Base-by-base conservation (phyloP, 2,797 vertebrate genomes). In the Aldrovandia affinis region DNA sequence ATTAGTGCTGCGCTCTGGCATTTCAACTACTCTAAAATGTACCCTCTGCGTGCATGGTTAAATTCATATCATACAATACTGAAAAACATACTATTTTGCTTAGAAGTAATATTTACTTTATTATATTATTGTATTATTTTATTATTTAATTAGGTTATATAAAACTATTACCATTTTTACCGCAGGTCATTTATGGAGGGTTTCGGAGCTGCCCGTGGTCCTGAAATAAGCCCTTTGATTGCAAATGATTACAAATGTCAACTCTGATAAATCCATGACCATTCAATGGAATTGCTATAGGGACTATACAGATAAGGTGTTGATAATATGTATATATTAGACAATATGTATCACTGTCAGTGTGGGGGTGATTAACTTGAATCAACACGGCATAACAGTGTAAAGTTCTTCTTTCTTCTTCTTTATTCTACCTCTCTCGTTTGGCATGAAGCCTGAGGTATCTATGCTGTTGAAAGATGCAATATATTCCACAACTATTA, bases 11-110 rank as follows among this genome's bases (percentile, higher is more conserved):
- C 36, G 57, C 30, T 83, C 30, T 61, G 70, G 12, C 33, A 47
- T 83, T 63, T 54, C 36, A 65, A 28, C n/a, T 25, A 25, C 47
- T 30, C 28, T 59, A 65, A 30, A 80, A n/a, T 52, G 25, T 84
- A 81, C 25, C 86, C 82, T 85, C 68, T 88, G 50, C 86, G 86
- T 86, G 84, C 57, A 75, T 79, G 15, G 18, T 36, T 70, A 3
- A 70, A 36, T 33, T 10, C 30, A 70, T 68, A 15, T 20, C 10
- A 70, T 14, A 18, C 9, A 70, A 36, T 2, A 36, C 0, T 15
- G 9, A 65, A 65, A 10, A 36, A 33, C 7, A 70, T 9, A 14
- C 14, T 36, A 39, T 20, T 50, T 47, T 20, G 9, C 30, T 33
- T 15, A 0, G 3, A 36, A 1, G 14, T 70, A 55, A 30, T 1